Base-by-base conservation (phyloP, 2,888 invertebrate genomes). In the Blastobasis adustella region DNA sequence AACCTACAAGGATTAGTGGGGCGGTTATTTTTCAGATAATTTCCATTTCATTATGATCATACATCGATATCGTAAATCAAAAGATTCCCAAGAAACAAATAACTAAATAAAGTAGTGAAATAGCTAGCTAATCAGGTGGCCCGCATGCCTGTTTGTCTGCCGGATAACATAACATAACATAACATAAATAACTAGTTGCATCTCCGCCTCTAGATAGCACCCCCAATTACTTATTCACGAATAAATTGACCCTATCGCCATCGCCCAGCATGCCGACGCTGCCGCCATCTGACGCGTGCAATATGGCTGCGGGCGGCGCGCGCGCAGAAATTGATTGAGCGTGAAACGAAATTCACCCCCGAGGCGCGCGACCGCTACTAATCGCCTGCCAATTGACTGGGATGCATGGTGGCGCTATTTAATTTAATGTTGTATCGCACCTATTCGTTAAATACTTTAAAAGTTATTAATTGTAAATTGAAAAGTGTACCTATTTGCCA, bases 261-360 rank as follows among this genome's bases (percentile, higher is more conserved):
- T 56, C 56, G 36, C 36, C 54, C 55, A 55, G 61, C 58, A 42
- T 5, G 9, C n/a, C 42, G 41, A 42, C 23, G 61, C 78, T 73
- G 81, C 76, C 62, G 73, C 79, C 86, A 86, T 82, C 78, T 86
- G 87, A 83, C 87, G 86, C 82, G 86, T 84, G 85, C 87, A 87
- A 85, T 87, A 86, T 88, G 87, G 84, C 82, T 84, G 79, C 82
- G 85, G 85, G 84, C 42, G 42, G 42, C 67, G 74, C 84, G 76
- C 79, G 83, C 84, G 86, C 84, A 71, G 75, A 81, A 86, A 80
- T 85, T 84, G 85, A 88, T 87, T 86, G 87, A 86, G 80, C 87
- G 85, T 88, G 84, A 85, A 88, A 87, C 82, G 65, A 87, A 79
- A 88, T 88, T 82, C 87, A 88, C 87, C 88, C 87, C 85, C 65